Base-by-base conservation (phyloP, 2,888 invertebrate species). In the Encarsia formosa region DNA sequence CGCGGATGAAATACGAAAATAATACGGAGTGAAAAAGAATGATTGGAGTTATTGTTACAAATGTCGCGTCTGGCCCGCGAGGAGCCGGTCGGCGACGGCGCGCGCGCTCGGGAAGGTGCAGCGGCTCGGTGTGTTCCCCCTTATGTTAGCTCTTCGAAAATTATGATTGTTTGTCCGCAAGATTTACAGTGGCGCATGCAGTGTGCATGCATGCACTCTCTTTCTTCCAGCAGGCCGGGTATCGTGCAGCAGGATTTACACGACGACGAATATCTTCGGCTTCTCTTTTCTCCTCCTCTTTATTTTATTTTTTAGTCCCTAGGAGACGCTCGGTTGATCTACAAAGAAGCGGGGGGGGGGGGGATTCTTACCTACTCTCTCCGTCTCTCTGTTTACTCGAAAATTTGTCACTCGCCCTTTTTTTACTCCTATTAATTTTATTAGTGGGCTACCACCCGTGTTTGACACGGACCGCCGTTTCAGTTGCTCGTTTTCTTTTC, bases 101-200 rank as follows among this genome's bases (percentile, higher is more conserved):
- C n/a, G n/a, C n/a, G n/a, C n/a, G n/a, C n/a, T n/a, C n/a, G n/a
- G n/a, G n/a, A n/a, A n/a, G n/a, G n/a, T n/a, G n/a, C n/a, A n/a
- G n/a, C n/a, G n/a, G n/a, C n/a, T n/a, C n/a, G n/a, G n/a, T n/a
- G n/a, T n/a, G n/a, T n/a, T n/a, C n/a, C n/a, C n/a, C n/a, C n/a
- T n/a, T n/a, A n/a, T 65, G 69, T 68, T 67, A 63, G 65, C 66
- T 68, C 67, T 65, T 67, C 67, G 68, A 68, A 67, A 71, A 73
- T 73, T 71, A 72, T 69, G 71, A 73, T 70, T 73, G 69, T 72
- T 73, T 69, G 70, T 68, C 67, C 68, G 65, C 63, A 64, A 68
- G 67, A 71, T 71, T 70, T 71, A 71, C 68, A 63, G 64, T 65
- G 56, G 63, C 61, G 61, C 59, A 58, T 46, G 49, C 15, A 39